These are phyloP conservation scores for Pseudorhombus dupliciocellatus DNA, from an alignment of 2,113 vertebrate species.

Conservation along the genomic window DNA sequence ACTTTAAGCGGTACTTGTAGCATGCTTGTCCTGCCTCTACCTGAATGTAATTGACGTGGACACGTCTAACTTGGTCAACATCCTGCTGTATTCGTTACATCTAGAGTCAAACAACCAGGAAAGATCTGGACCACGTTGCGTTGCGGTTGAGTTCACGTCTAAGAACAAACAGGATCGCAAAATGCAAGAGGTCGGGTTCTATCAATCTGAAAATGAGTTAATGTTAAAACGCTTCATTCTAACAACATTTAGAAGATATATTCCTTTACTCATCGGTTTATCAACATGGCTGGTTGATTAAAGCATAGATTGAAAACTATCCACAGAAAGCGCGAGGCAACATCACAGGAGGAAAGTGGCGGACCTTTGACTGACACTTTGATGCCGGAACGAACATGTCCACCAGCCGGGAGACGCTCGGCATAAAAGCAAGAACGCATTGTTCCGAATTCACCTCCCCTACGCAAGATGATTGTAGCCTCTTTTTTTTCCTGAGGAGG, in stretches of 20 bases:
- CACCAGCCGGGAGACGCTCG: conserved; percentile 85
- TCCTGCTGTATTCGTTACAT: too few relatives aligned
- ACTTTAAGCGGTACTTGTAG: neutral
- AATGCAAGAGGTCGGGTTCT: too few relatives aligned
- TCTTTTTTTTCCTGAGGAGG: conserved; percentile 59
- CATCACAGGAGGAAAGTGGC: conserved; percentile 32
- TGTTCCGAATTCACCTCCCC: conserved; percentile 86
- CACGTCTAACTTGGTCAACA: too few relatives aligned
- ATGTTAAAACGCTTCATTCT: neutral
- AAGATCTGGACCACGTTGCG: too few relatives aligned
- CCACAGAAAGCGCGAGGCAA: conserved; percentile 30
- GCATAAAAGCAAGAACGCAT: conserved; percentile 86
- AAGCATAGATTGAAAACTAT: conserved; percentile 25
- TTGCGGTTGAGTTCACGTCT: too few relatives aligned
- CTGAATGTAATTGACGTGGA: too few relatives aligned
- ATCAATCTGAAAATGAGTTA: neutral
- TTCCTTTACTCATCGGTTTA: neutral
- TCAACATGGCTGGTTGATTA: neutral
- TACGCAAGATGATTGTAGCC: conserved; percentile 95
- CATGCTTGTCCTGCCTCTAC: neutral
- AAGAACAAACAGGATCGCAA: too few relatives aligned
- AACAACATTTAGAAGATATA: neutral
- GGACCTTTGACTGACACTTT: conserved; percentile 83
- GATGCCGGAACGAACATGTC: conserved; percentile 86
- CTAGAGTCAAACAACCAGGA: too few relatives aligned